Conservation (phyloP, 2,113 vertebrate species). For the Pterocles gutturalis region DNA sequence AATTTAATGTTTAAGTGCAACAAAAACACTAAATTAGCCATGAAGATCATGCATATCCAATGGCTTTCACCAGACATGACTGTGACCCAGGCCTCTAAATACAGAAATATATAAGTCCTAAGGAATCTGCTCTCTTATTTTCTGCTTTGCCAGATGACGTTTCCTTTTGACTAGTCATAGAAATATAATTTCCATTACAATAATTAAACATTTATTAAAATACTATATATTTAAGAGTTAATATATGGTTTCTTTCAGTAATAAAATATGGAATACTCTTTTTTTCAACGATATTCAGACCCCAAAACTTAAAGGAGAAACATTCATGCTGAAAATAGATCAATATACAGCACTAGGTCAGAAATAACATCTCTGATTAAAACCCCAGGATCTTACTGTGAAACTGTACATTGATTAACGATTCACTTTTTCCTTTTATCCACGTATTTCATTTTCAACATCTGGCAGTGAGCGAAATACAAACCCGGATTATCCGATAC, state of each 20-base stretch:
- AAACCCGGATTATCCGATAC: slow-evolving; percentile 18
- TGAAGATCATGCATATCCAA: slow-evolving; percentile 71
- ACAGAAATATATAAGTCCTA: slow-evolving; percentile 41
- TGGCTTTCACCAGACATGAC: slow-evolving; percentile 62
- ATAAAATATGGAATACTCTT: slow-evolving; percentile 69
- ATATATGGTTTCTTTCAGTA: slow-evolving; percentile 64
- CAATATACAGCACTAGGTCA: slow-evolving; percentile 67
- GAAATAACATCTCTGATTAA: slow-evolving; percentile 34
- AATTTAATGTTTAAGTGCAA: slow-evolving; percentile 75
- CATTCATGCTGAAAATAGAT: slow-evolving; percentile 68
- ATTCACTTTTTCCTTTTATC: slow-evolving; percentile 10
- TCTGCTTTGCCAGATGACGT: slow-evolving; percentile 36
- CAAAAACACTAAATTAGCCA: slow-evolving; percentile 72
- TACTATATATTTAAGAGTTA: slow-evolving; percentile 53
- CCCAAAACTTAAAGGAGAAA: slow-evolving; percentile 59
- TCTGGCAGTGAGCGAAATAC: slow-evolving; percentile 75
- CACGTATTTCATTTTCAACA: neutral
- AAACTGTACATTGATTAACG: slow-evolving; percentile 35
- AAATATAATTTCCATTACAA: slow-evolving; percentile 54
- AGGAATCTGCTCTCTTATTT: slow-evolving; percentile 27
- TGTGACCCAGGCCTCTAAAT: slow-evolving; percentile 66
- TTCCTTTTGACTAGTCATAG: slow-evolving; percentile 29
- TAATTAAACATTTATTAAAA: slow-evolving; percentile 64
- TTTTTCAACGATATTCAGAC: slow-evolving; percentile 1
- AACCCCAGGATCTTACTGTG: slow-evolving; percentile 16